Conservation (phyloP, 2,888 invertebrate genomes). For the Mallateleia sp. region DNA sequence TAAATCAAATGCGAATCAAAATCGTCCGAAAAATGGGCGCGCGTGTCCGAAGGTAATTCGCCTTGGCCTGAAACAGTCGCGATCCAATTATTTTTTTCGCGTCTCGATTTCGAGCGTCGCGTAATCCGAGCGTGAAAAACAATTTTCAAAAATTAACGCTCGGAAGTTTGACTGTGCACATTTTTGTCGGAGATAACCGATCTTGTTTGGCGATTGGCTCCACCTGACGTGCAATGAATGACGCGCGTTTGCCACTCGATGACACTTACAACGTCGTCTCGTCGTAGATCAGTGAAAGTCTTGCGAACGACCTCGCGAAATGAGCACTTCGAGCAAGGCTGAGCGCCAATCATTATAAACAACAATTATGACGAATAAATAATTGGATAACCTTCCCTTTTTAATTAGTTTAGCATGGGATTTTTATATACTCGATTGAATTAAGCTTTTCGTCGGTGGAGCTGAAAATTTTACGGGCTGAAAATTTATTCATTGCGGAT, state of each 20-base stretch:
- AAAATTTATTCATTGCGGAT: too few species aligned
- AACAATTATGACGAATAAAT: conserved; percentile 57
- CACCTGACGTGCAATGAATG: conserved; percentile 76
- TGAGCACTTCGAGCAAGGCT: conserved; percentile 61
- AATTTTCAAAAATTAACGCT: conserved; percentile 5
- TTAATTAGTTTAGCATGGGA: conserved; percentile 24
- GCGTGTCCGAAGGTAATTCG: conserved; percentile 16
- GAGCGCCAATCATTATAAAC: conserved; percentile 56
- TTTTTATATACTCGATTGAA: not conserved
- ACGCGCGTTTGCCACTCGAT: conserved; percentile 73
- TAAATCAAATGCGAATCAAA: conserved; percentile 39
- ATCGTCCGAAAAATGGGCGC: conserved; percentile 20
- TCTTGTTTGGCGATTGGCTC: conserved; percentile 19
- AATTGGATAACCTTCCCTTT: conserved; percentile 22
- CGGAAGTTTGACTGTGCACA: conserved; percentile 1
- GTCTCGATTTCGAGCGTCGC: conserved; percentile 2
- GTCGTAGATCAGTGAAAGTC: conserved; percentile 87
- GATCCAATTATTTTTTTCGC: conserved; percentile 47
- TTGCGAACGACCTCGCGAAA: conserved; percentile 72
- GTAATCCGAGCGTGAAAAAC: conserved; percentile 31
- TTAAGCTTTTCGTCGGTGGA: not conserved
- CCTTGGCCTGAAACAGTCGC: conserved; percentile 53
- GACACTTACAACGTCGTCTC: conserved; percentile 74
- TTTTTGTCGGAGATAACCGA: conserved; percentile 23
- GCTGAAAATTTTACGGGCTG: too few species aligned